These are phyloP conservation scores for Ephestia elutella DNA, from an alignment of 1,140 invertebrate genomes.

Conservation along the genomic window DNA sequence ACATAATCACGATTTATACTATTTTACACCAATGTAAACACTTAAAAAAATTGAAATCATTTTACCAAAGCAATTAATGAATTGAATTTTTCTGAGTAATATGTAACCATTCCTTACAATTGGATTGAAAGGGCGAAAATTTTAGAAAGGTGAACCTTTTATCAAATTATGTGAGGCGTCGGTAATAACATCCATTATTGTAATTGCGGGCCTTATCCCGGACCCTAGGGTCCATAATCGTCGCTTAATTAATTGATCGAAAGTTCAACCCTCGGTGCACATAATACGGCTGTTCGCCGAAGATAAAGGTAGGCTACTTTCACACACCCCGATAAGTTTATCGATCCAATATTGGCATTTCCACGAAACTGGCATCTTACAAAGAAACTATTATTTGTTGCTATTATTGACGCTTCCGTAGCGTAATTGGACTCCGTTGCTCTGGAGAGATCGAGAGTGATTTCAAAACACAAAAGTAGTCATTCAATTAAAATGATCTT, in stretches of 20 bases:
- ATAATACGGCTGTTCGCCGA: slow-evolving; percentile 62
- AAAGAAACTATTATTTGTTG: neutral
- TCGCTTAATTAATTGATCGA: slow-evolving; percentile 72
- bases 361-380: neutral
- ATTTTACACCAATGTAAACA: too few species aligned
- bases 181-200: slow-evolving; percentile 60
- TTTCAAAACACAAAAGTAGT: too few species aligned
- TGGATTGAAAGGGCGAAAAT: neutral
- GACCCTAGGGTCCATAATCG: slow-evolving; percentile 52
- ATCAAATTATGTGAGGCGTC: slow-evolving; percentile 51
- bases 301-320: slow-evolving; percentile 56
- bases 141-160: slow-evolving; percentile 28
- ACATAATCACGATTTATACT: too few species aligned
- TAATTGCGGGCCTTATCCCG: slow-evolving; percentile 50
- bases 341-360: neutral
- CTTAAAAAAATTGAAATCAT: too few species aligned
- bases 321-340: neutral
- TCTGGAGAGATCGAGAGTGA: too few species aligned
- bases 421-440: too few species aligned
- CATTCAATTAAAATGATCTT: too few species aligned
- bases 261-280: slow-evolving; percentile 64
- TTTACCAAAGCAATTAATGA: too few species aligned
- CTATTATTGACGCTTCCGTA: too few species aligned
- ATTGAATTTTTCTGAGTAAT: neutral
- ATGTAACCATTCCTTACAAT: neutral